Conservation (phyloP, 2,888 invertebrate genomes). For the Tridacna gigas region DNA sequence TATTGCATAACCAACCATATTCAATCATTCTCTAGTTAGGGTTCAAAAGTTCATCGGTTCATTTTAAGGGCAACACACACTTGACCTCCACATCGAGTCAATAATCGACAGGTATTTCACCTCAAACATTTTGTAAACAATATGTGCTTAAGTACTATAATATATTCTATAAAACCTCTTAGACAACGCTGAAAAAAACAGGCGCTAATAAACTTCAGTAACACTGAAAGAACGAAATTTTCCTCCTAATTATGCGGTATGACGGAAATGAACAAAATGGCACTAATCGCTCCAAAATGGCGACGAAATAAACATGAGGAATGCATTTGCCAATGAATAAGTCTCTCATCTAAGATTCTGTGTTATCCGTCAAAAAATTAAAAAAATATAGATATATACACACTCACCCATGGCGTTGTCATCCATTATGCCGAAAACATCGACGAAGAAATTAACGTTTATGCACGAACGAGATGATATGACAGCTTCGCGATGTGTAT, state of each 20-base stretch:
- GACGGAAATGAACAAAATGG: slow-evolving; percentile 21
- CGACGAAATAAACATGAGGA: slow-evolving; percentile 26
- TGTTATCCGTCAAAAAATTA: too few species aligned
- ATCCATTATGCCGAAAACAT: slow-evolving; percentile 49
- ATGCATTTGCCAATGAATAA: not conserved
- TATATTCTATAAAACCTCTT: too few species aligned
- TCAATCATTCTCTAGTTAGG: not conserved
- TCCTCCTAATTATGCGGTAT: too few species aligned
- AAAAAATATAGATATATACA: not conserved
- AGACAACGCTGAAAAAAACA: too few species aligned
- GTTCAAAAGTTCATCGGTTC: slow-evolving; percentile 66
- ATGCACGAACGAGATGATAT: slow-evolving; percentile 35
- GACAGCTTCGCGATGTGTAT: slow-evolving; percentile 18
- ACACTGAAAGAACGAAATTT: too few species aligned
- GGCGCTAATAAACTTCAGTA: too few species aligned
- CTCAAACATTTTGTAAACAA: not conserved
- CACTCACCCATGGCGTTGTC: slow-evolving; percentile 63
- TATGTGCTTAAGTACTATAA: not conserved
- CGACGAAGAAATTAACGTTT: slow-evolving; percentile 30
- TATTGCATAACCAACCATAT: too few species aligned
- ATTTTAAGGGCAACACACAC: slow-evolving; percentile 39
- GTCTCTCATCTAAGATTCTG: not conserved
- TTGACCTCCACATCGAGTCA: slow-evolving; percentile 5
- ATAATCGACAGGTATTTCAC: slow-evolving; percentile 4
- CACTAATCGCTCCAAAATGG: slow-evolving; percentile 55